phyloP scores from a whole-genome alignment of 2,797 vertebrate genomes.

The Anisognathus igniventris region DNA sequence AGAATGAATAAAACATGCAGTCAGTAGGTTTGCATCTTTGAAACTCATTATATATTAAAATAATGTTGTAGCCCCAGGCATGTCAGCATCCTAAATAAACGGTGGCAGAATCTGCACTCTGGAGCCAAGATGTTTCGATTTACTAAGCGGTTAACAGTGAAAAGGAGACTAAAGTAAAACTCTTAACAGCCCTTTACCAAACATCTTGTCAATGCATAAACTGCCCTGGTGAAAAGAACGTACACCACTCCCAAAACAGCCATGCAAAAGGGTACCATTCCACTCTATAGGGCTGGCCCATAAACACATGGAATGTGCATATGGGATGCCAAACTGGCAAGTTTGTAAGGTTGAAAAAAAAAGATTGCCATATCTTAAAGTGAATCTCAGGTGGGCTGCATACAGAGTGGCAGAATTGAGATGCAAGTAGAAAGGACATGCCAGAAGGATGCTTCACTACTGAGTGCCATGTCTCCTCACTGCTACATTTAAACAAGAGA shows the following conservation, averaged over 20 bases:
- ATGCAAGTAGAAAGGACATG: background rate
- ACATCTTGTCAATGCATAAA: background rate
- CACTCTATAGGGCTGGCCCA: background rate
- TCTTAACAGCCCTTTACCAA: background rate
- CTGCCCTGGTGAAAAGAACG: background rate
- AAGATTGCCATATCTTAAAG: background rate
- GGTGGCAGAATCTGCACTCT: background rate
- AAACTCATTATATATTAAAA: background rate
- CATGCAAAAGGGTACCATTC: background rate
- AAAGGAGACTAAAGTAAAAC: background rate
- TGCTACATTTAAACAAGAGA: background rate
- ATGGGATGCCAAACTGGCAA: background rate
- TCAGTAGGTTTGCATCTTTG: conserved; percentile 1
- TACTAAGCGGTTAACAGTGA: background rate
- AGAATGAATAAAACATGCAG: conserved; percentile 53
- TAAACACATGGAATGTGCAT: background rate
- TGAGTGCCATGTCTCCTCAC: background rate
- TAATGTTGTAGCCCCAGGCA: background rate
- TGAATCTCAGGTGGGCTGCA: background rate
- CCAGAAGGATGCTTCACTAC: background rate
- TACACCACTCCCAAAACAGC: background rate
- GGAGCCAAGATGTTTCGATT: background rate
- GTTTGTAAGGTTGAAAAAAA: background rate
- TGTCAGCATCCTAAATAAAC: background rate
- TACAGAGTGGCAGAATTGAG: background rate